Base-by-base conservation (phyloP, 1,140 invertebrate genomes). In the Leptinotarsa texana region DNA sequence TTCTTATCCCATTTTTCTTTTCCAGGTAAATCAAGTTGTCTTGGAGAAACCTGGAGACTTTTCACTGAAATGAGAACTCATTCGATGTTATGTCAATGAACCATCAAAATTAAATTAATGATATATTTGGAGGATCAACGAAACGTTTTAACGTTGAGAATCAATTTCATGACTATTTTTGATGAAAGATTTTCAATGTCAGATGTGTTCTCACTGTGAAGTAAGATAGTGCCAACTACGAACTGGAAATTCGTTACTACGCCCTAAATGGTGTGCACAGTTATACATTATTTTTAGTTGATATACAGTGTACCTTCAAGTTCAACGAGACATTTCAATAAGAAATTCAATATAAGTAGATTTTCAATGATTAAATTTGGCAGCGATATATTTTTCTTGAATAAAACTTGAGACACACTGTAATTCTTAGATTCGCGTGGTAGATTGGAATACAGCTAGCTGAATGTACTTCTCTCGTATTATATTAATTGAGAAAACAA, bases 201-300 rank as follows among this genome's bases (percentile, higher is more conserved):
- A 79, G 74, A 79, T 74, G 82, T 81, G 81, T 78, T 77, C 80
- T 76, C 80, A 81, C 80, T 78, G 63, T 72, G 75, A 81, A 66
- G 84, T 80, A 80, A 82, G 80, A 83, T 81, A 77, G 81, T 71
- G 84, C 82, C 78, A 80, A 83, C 84, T 83, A 84, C 83, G 82
- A 73, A 80, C 83, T 84, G 80, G 69, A 84, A 85, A 83, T 83
- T 85, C 74, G 83, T 84, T 83, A 75, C 71, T 81, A 83, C 82
- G 82, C 83, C 82, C 80, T 81, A 78, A 78, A 73, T 77, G 73
- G 77, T 80, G 81, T 82, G 78, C 81, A 82, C 81, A 82, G 80
- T 80, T 79, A 77, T 71, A 71, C 68, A 18, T 48, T 42, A 11
- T 11, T 66, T 62, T 22, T 22, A 18, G 17, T 22, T 18, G 61